Base-by-base conservation (phyloP, 2,797 vertebrate species). In the Tauraco hartlaubi region DNA sequence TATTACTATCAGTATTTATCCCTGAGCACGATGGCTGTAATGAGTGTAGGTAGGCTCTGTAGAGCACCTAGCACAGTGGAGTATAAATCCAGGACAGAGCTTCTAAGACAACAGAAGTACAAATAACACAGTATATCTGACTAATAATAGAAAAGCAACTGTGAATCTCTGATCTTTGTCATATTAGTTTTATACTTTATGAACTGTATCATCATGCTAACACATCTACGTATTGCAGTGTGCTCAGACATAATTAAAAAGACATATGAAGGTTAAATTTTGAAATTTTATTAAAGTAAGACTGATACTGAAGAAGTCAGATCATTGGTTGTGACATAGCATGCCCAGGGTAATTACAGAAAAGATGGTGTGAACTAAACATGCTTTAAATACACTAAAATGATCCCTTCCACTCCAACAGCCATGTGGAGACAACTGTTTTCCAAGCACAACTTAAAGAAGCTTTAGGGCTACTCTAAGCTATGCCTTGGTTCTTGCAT, bases 381-480 rank as follows among this genome's bases (percentile, higher is more conserved):
- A 90, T 51, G 69, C 46, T 94, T 95, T 54, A 81, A 93, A 67
- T 54, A 63, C 12, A 83, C 64, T 54, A 15, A 75, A 92, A 85
- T 11, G 10, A 55, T 17, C 37, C 67, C 37, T 83, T 88, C 44
- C 18, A 39, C 18, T 68, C 44, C 64, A 83, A 46, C 22, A 90
- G 67, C 37, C n/a, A 92, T 0, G 1, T 4, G 51, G 68, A 82
- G 13, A 58, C 48, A 88, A 58, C 0, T 28, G 33, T n/a, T 88
- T 92, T 61, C 95, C 93, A 95, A 93, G 95, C 93, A 96, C 90
- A 97, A 94, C 95, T 95, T 94, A 97, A 88, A 96, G 96, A 83
- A 97, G 96, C 96, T 96, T 88, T 96, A 96, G 96, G 82, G 96
- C 96, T 91, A 72, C 96, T 96, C 90, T 88, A 90, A 95, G 96